Evolutionary conservation across 2,797 vertebrate genomes (phyloP).

Genomic region (Chelon auratus): DNA sequence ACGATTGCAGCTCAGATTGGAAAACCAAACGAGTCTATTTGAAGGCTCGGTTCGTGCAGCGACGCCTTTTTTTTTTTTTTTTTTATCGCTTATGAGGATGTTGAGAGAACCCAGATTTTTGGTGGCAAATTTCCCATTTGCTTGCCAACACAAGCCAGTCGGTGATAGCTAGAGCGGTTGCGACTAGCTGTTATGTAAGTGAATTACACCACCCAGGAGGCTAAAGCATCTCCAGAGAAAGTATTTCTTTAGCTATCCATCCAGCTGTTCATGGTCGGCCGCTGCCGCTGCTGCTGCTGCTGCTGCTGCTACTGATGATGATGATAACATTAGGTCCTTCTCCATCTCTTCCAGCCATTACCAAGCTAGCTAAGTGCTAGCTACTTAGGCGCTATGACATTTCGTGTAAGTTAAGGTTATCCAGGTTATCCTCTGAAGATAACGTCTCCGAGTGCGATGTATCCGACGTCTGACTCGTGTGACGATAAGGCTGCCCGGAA

Average conservation of each 20-base stretch:
- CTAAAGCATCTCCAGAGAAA: constrained; percentile 76
- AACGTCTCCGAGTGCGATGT: constrained; percentile 56
- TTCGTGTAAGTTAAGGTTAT: constrained; percentile 81
- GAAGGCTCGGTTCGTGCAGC: constrained; percentile 43
- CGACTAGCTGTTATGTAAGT: constrained; percentile 76
- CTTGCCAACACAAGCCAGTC: constrained; percentile 62
- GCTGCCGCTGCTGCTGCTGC: constrained; percentile 6
- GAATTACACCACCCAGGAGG: constrained; percentile 72
- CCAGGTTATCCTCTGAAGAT: constrained; percentile 80
- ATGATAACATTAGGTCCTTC: constrained; percentile 63
- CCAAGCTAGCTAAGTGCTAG: constrained; percentile 79
- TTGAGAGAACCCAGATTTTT: constrained; percentile 53
- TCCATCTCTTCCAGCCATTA: constrained; percentile 74
- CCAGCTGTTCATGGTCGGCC: constrained; percentile 68
- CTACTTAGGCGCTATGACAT: constrained; percentile 81
- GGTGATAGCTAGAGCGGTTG: constrained; percentile 50
- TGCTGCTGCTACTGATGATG: background rate
- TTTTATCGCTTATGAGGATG: constrained; percentile 44
- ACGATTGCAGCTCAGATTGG: constrained; percentile 24
- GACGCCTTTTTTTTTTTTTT: constrained; percentile 20
- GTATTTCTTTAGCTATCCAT: constrained; percentile 66
- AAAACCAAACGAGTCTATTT: constrained; percentile 40
- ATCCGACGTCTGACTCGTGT: constrained; percentile 56
- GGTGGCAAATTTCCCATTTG: constrained; percentile 66
- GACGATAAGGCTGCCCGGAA: constrained; percentile 24